Evolutionary conservation across 2,888 invertebrate species (phyloP).

Genomic region (Campaea margaritaria): DNA sequence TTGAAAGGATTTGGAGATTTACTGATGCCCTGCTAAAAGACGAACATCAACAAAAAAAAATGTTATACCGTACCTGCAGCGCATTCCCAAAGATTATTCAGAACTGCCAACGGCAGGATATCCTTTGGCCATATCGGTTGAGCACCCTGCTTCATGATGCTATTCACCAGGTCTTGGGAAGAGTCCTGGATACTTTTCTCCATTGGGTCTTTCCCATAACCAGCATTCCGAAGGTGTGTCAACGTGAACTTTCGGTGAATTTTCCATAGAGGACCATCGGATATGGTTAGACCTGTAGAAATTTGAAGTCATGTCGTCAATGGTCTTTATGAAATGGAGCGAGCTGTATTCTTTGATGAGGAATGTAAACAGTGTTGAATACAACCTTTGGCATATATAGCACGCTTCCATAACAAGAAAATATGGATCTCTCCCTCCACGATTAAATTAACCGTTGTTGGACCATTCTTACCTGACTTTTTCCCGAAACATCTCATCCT

Average conservation of each 20-base stretch:
- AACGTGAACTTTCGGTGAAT: constrained; percentile 85
- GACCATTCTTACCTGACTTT: constrained; percentile 73
- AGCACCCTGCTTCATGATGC: constrained; percentile 4
- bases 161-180: background rate
- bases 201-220: constrained; percentile 82
- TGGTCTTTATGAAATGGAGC: too few relatives aligned
- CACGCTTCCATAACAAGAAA: too few relatives aligned
- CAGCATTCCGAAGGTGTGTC: constrained; percentile 82
- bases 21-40: too few relatives aligned
- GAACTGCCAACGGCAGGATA: constrained; percentile 82
- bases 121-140: constrained; percentile 32
- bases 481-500: constrained; percentile 84
- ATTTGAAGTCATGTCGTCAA: background rate
- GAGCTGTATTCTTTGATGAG: too few relatives aligned
- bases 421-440: too few relatives aligned
- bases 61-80: background rate
- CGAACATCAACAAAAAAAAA: too few relatives aligned
- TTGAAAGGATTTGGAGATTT: too few relatives aligned
- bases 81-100: constrained; percentile 87
- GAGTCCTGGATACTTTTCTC: constrained; percentile 66
- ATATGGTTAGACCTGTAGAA: constrained; percentile 82
- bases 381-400: too few relatives aligned
- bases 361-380: background rate
- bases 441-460: background rate
- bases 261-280: constrained; percentile 84